phyloP scores from a whole-genome alignment of 2,113 vertebrate species.

The Brienomyrus brachyistius region DNA sequence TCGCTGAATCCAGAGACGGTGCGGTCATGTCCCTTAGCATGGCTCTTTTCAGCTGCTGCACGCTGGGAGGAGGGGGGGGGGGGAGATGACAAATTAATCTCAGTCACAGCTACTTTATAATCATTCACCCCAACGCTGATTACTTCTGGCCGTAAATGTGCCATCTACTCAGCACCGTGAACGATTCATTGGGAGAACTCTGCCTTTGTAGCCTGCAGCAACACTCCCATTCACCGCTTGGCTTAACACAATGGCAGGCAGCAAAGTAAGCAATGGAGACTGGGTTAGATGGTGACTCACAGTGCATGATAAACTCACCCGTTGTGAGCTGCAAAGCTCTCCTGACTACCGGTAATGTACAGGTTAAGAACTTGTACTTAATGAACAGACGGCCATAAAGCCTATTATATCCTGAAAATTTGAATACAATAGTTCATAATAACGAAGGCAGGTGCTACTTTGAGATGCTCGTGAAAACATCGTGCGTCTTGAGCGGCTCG shows the following conservation, averaged over 20 bases:
- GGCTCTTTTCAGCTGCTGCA: slow-evolving; percentile 60
- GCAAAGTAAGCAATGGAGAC: background rate
- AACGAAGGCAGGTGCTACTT: too few relatives aligned
- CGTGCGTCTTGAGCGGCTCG: too few relatives aligned
- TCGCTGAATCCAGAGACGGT: slow-evolving; percentile 60
- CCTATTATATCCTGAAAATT: too few relatives aligned
- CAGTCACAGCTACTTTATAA: background rate
- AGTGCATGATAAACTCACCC: background rate
- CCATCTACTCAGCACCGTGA: background rate
- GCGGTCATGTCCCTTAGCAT: slow-evolving; percentile 64
- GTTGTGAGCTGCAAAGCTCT: background rate
- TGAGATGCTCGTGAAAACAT: too few relatives aligned
- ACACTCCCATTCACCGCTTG: background rate
- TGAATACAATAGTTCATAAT: too few relatives aligned
- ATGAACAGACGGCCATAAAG: too few relatives aligned
- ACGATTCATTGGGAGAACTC: background rate
- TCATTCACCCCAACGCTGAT: background rate
- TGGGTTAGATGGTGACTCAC: background rate
- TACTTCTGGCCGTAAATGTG: background rate
- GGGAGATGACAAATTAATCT: background rate
- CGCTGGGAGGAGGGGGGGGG: slow-evolving; percentile 29
- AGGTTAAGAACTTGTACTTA: too few relatives aligned
- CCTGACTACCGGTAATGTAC: background rate
- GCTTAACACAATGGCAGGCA: background rate
- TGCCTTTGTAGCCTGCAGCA: background rate